Base-by-base conservation (phyloP, 2,113 vertebrate species). In the Pachypanchax playfairii region DNA sequence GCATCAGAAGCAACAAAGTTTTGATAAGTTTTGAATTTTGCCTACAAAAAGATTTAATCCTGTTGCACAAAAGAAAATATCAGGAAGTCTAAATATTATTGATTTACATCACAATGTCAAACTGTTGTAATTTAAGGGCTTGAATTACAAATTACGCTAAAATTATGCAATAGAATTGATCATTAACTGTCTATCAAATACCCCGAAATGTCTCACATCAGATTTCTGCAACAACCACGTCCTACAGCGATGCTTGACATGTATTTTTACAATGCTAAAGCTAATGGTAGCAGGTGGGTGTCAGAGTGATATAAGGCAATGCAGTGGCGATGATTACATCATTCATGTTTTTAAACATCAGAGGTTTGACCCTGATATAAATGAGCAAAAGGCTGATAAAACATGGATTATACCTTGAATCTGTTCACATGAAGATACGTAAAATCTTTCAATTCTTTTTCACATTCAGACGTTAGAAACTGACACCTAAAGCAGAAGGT, bases 261-360 rank as follows among this genome's bases (percentile, higher is more conserved):
- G n/a, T n/a, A n/a, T 56, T 52, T 4, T 59, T 33, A 15, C 26
- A 44, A 24, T 50, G 20, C 26, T 22, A 49, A 38, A n/a, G 15
- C 33, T 60, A 17, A 31, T 48, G 35, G 39, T 15, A 17, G 14
- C 2, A 1, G 9, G 25, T 42, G 54, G 52, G 42, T 5, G 50
- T 21, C 24, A 51, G 41, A 65, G 14, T 54, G 35, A 67, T 80
- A n/a, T n/a, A 77, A 84, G 79, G 79, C 80, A 81, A 85, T 75
- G 67, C 39, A 77, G 66, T 57, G 56, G 48, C 13, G 28, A 25
- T 65, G 58, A 33, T 67, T 8, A 28, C 9, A 57, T 52, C 4
- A 72, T 28, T 74, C 24, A 15, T 50, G 15, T 41, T 70, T 56
- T 52, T 62, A 38, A 36, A 21, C 13, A 35, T 66, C 28, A 39